phyloP scores from a whole-genome alignment of 2,888 invertebrate species.

The Xanthia togata region DNA sequence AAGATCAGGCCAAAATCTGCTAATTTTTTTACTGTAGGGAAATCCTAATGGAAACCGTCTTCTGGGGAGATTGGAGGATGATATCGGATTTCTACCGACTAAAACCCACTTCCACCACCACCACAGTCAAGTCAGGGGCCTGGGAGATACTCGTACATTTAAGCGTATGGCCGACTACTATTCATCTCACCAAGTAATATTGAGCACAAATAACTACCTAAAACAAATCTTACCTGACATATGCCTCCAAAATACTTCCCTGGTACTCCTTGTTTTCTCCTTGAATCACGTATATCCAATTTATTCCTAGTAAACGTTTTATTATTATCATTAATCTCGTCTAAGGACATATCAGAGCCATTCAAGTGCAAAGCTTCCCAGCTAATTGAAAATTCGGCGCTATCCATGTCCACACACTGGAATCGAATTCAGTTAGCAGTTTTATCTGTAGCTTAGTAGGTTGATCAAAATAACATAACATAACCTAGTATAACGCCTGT shows the following conservation, averaged over 20 bases:
- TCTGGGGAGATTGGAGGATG: background rate
- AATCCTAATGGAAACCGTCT: background rate
- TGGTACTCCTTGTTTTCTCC: slow-evolving; percentile 1
- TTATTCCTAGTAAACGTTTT: background rate
- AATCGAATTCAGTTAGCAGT: slow-evolving; percentile 27
- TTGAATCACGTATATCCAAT: background rate
- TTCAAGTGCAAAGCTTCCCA: background rate
- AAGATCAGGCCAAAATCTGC: background rate
- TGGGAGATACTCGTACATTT: background rate
- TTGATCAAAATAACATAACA: too few species aligned
- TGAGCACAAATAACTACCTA: background rate
- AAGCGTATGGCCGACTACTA: background rate
- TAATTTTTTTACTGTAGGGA: background rate
- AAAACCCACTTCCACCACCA: background rate
- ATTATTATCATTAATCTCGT: background rate
- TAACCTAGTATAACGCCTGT: background rate
- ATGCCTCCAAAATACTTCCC: slow-evolving; percentile 17
- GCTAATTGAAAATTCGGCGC: background rate
- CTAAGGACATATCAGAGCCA: background rate
- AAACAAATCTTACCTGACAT: slow-evolving; percentile 46
- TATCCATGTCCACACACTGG: slow-evolving; percentile 37
- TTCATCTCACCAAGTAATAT: background rate
- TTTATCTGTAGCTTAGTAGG: background rate
- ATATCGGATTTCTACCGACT: background rate
- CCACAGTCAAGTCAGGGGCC: too few species aligned